Base-by-base conservation (phyloP, 2,888 invertebrate genomes). In the Ophonus ardosiacus region DNA sequence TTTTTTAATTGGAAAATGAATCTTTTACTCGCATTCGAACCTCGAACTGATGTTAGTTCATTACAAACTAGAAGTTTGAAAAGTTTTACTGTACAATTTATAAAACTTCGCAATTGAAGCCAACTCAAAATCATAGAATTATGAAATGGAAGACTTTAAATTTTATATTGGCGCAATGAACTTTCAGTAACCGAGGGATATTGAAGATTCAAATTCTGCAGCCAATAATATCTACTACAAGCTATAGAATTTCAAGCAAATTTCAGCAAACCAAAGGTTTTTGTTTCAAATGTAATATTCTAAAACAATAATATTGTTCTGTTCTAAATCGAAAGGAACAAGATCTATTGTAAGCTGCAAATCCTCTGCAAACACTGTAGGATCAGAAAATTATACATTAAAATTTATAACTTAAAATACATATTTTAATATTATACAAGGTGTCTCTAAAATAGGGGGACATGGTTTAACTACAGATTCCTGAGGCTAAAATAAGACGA, bases 1-100 rank as follows among this genome's bases (percentile, higher is more conserved):
- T 81, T 74, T 82, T 81, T 82, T 82, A 71, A 82, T 71, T 82
- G 82, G 74, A 82, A 81, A 81, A 68, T 68, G 63, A 63, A 68
- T 68, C 31, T 68, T 38, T 68, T 40, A 68, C 68, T 38, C 8
- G 15, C 40, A 74, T 43, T 74, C 18, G 31, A n/a, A n/a, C 38
- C 71, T 74, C 18, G 31, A n/a, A n/a, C 38, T 51, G 31, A 68
- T 68, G 68, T 31, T 68, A 15, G 31, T 68, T 68, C 68, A 68
- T 63, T 63, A 63, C 21, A 63, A 7, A 63, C 24, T 59, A 17
- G 17, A 59, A 59, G 59, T 59, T 59, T 59, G 59, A 59, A 59
- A 51, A 51, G 43, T 51, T 51, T 51, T 10, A 51, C 43, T 51
- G 43, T 51, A 51, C 43, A 51, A 51, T 10, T 51, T 51, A 10